Evolutionary conservation across 2,888 invertebrate genomes (phyloP), one percentile per base, ranked within the genome.

Genomic region (Arctia plantaginis): DNA sequence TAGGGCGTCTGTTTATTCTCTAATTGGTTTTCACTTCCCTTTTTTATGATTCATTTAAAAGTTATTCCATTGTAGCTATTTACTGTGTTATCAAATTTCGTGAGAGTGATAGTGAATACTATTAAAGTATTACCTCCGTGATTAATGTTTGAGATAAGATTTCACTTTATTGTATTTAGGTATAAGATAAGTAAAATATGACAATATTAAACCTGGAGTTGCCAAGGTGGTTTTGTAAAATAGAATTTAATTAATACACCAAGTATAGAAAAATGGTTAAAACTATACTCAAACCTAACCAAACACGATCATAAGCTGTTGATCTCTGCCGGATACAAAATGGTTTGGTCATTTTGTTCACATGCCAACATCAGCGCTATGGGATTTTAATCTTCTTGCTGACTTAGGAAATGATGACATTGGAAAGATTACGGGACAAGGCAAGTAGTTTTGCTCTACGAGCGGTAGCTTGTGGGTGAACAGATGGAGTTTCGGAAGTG

Each of bases 101-200:
- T 66, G 47, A 65, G 67, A 69, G 65, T 65, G 73, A 76, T 79
- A 78, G 66, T 74, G 64, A 27, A 59, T 64, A 75, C 64, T 84
- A 82, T 62, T 62, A 62, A 62, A 30, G 30, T 30, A 62, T 83
- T 77, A 76, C 80, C 73, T 72, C 35, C 64, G 71, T 83, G 77
- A 82, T 66, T 83, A 75, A 79, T 74, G 47, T 68, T 35, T 44
- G 51, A 76, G 84, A 85, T 85, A 85, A 83, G 70, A 51, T 41
- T 67, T 77, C 68, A 83, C 35, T 72, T 66, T 59, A 69, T 72
- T 73, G 51, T 70, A 69, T 72, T 74, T 41, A 66, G 71, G 33
- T 59, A 59, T 15, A 4, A 59, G 13, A 59, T 13, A 62, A 30
- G 30, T 62, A 59, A 59, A 18, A 62, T 15, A 62, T 59, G 18